Evolutionary conservation across 2,888 invertebrate species (phyloP).

Genomic region (Maniola hyperantus): DNA sequence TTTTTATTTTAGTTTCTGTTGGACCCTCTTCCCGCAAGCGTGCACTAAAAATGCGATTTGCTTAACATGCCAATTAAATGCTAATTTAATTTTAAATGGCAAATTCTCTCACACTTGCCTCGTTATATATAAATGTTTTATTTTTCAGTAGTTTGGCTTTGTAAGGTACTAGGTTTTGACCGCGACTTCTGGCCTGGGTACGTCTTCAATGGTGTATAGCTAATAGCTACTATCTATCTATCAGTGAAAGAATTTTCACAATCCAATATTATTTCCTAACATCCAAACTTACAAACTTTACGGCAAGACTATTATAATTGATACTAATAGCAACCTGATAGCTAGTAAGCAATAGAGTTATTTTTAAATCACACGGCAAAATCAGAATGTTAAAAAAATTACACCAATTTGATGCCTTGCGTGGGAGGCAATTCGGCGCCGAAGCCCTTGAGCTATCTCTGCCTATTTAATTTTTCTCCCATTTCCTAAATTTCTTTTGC

Average conservation of each 20-base stretch:
- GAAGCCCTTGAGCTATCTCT: neutral
- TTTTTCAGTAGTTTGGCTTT: neutral
- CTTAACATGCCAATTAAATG: slow-evolving; percentile 1
- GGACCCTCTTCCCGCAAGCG: neutral
- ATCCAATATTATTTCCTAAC: no score
- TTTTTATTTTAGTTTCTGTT: slow-evolving; percentile 10
- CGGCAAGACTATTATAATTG: no score
- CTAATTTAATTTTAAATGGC: neutral
- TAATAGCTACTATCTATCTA: no score
- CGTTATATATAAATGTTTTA: neutral
- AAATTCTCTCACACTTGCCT: neutral
- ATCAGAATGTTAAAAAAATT: neutral
- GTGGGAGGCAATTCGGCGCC: neutral
- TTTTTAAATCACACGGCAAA: neutral
- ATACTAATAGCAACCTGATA: neutral
- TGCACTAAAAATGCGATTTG: neutral
- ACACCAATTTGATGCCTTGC: neutral
- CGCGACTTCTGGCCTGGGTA: no score
- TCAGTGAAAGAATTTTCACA: no score
- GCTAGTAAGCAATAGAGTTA: neutral
- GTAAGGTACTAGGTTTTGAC: no score
- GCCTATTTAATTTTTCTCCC: neutral
- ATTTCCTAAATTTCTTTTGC: neutral
- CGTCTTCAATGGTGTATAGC: no score
- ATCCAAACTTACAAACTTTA: no score